A percentile compares a stretch with the other conserved stretches of the same genome.
phyloP scores from a whole-genome alignment of 2,888 invertebrate genomes.

The Agriopis leucophaearia region DNA sequence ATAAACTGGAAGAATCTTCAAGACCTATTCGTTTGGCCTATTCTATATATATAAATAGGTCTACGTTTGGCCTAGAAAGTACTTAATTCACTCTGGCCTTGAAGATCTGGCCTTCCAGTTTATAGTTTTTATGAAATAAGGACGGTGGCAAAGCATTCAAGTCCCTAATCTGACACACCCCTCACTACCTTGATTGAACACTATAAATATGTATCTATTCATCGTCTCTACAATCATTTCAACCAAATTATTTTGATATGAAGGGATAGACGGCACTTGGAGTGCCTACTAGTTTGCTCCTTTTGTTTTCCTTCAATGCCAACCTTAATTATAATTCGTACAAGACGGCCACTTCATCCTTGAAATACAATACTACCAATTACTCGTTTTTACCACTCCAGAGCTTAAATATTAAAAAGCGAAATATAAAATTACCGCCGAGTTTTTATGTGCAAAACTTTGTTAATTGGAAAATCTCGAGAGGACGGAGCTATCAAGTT shows the following conservation, averaged over 20 bases:
- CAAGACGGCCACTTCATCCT: slow-evolving; percentile 22
- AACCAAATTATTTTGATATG: slow-evolving; percentile 23
- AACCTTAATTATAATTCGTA: slow-evolving; percentile 30
- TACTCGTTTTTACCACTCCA: slow-evolving; percentile 13
- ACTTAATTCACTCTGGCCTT: too few species aligned
- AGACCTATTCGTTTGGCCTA: too few species aligned
- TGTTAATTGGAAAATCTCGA: slow-evolving; percentile 26
- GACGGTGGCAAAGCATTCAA: too few species aligned
- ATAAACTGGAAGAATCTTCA: too few species aligned
- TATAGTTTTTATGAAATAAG: too few species aligned
- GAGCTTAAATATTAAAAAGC: slow-evolving; percentile 7
- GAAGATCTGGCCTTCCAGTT: too few species aligned
- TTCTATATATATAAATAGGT: too few species aligned
- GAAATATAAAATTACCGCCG: slow-evolving; percentile 24
- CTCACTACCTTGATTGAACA: background rate
- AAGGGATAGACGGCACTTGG: slow-evolving; percentile 9
- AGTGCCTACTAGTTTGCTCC: slow-evolving; percentile 29
- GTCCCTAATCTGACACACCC: too few species aligned
- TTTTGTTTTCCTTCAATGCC: slow-evolving; percentile 35
- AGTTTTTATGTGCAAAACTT: slow-evolving; percentile 19
- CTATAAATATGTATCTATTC: background rate
- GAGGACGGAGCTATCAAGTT: slow-evolving; percentile 12
- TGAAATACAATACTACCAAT: slow-evolving; percentile 34
- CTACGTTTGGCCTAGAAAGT: too few species aligned
- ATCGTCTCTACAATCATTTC: slow-evolving; percentile 12